These are phyloP conservation scores for Nomia melanderi DNA, from an alignment of 1,140 invertebrate species.

Conservation along the genomic window DNA sequence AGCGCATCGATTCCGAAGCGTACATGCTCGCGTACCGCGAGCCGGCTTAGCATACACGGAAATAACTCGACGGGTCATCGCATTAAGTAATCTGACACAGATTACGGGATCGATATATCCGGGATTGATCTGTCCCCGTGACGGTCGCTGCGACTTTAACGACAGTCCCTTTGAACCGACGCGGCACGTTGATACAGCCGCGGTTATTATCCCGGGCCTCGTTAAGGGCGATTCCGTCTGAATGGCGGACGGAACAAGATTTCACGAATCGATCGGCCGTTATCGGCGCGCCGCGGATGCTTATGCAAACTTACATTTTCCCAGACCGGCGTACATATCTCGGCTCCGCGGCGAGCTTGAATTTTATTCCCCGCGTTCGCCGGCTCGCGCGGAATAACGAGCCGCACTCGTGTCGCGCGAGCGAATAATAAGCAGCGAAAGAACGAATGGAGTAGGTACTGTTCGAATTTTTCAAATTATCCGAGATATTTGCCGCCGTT, in stretches of 20 bases:
- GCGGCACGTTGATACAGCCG: background rate
- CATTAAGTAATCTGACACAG: slow-evolving; percentile 44
- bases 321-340: no score
- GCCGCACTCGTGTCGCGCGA: no score
- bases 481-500: no score
- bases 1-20: slow-evolving; percentile 31
- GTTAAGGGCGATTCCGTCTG: background rate
- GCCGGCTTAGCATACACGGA: slow-evolving; percentile 34
- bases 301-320: no score
- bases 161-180: background rate
- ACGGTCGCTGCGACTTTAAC: slow-evolving; percentile 5
- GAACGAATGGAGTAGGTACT: no score
- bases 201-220: background rate
- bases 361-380: no score
- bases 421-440: no score
- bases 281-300: no score
- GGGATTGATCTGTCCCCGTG: slow-evolving; percentile 19
- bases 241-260: background rate
- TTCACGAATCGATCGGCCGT: background rate
- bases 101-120: slow-evolving; percentile 38
- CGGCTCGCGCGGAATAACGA: no score
- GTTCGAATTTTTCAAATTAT: no score
- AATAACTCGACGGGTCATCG: slow-evolving; percentile 31
- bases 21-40: slow-evolving; percentile 13
- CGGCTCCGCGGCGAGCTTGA: no score